Evolutionary conservation across 2,888 invertebrate species (phyloP).

Genomic region (Linnaemya vulpina): DNA sequence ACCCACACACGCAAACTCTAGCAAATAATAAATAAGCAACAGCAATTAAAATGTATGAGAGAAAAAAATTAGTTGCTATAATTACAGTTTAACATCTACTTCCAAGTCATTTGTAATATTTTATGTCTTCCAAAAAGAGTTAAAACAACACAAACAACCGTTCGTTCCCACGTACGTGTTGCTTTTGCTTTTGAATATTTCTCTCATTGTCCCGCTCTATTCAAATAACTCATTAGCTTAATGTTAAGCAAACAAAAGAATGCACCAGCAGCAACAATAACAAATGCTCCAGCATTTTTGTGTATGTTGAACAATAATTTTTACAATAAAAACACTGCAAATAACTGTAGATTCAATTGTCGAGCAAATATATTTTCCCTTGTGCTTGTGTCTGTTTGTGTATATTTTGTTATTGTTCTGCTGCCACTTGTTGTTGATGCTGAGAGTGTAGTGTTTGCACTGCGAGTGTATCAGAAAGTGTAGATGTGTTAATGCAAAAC

Average conservation of each 20-base stretch:
- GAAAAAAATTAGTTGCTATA: constrained; percentile 7
- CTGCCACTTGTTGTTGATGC: constrained; percentile 55
- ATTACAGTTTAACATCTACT: constrained; percentile 52
- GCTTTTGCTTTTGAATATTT: constrained; percentile 10
- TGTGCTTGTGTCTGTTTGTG: constrained; percentile 2
- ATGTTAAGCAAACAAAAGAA: constrained; percentile 57
- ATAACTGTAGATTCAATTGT: constrained; percentile 53
- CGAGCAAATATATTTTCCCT: constrained; percentile 28
- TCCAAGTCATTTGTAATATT: constrained; percentile 39
- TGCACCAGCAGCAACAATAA: constrained; percentile 1
- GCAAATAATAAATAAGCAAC: constrained; percentile 11
- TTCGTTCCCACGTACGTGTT: neutral
- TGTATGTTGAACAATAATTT: constrained; percentile 27
- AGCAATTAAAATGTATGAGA: constrained; percentile 42
- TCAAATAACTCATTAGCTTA: constrained; percentile 60
- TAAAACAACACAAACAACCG: neutral
- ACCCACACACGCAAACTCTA: neutral
- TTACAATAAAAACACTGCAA: constrained; percentile 35
- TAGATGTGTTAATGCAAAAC: constrained; percentile 6
- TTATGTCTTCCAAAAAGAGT: neutral
- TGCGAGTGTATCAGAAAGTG: neutral
- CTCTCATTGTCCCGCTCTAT: constrained; percentile 3
- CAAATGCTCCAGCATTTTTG: constrained; percentile 5
- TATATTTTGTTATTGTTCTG: constrained; percentile 16
- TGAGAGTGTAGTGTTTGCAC: constrained; percentile 1